Evolutionary conservation across 2,797 vertebrate species (phyloP).

Genomic region (Podargus strigoides): DNA sequence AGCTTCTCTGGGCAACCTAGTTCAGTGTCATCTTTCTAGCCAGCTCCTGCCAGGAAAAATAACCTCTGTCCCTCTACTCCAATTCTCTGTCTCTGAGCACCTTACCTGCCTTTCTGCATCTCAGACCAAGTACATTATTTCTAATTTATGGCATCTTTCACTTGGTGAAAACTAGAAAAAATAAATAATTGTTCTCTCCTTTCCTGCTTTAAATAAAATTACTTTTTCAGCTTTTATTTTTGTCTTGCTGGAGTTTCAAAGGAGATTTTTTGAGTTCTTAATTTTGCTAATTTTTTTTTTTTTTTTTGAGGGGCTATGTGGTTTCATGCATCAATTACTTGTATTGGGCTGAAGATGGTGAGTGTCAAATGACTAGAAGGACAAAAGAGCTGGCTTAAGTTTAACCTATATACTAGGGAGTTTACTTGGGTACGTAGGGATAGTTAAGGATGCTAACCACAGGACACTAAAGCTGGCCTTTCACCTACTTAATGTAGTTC

Average conservation of each 20-base stretch:
- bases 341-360: not conserved
- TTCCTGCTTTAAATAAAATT: not conserved
- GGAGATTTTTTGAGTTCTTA: not conserved
- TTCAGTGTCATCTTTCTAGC: not conserved
- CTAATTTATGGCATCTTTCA: not conserved
- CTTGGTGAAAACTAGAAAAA: not conserved
- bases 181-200: not conserved
- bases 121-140: not conserved
- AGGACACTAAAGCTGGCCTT: not conserved
- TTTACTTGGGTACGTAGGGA: not conserved
- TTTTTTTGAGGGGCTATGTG: not conserved
- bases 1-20: too few relatives aligned
- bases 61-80: not conserved
- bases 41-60: not conserved
- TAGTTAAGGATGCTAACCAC: not conserved
- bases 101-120: not conserved
- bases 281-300: not conserved
- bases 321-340: constrained; percentile 45
- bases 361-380: not conserved
- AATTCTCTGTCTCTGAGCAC: not conserved
- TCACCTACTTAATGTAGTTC: not conserved
- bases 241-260: not conserved
- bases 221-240: not conserved
- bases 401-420: not conserved
- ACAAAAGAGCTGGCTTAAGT: not conserved